phyloP scores from a whole-genome alignment of 2,797 vertebrate genomes.

The Hippoglossus hippoglossus region DNA sequence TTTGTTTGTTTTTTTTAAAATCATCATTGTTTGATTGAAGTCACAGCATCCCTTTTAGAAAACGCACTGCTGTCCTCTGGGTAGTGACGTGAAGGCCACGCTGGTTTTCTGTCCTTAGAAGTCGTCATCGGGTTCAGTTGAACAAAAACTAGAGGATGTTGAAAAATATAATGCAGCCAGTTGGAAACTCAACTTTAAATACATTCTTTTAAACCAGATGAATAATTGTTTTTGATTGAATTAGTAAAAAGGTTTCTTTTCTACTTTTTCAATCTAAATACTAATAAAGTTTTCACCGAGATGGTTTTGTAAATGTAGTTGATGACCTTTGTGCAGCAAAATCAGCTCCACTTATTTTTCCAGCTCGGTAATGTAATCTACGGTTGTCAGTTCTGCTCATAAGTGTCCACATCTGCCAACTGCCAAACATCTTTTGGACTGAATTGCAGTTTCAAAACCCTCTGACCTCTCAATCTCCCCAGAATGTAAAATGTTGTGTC shows the following conservation, averaged over 20 bases:
- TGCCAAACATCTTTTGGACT: too few relatives aligned
- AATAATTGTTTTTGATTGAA: not conserved
- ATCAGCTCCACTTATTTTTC: too few relatives aligned
- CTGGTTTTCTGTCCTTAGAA: not conserved
- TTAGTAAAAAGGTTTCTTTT: not conserved
- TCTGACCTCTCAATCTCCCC: too few relatives aligned
- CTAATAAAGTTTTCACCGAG: conserved; percentile 13
- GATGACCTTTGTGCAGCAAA: conserved; percentile 16
- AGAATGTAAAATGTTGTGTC: not conserved
- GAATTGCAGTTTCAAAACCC: too few relatives aligned
- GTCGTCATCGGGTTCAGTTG: not conserved
- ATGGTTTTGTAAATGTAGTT: conserved; percentile 4
- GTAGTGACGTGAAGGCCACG: not conserved
- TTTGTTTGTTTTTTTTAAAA: not conserved
- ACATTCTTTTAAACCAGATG: too few relatives aligned
- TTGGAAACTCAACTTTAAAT: too few relatives aligned
- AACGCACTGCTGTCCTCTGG: not conserved
- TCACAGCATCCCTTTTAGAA: not conserved
- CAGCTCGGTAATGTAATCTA: too few relatives aligned
- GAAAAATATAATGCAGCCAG: too few relatives aligned
- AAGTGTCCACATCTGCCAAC: too few relatives aligned
- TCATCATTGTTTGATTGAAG: not conserved
- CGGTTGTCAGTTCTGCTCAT: too few relatives aligned
- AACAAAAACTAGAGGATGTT: not conserved
- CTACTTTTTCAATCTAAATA: too few relatives aligned